phyloP scores from a whole-genome alignment of 2,797 vertebrate genomes.

The Steatocranus sp. region DNA sequence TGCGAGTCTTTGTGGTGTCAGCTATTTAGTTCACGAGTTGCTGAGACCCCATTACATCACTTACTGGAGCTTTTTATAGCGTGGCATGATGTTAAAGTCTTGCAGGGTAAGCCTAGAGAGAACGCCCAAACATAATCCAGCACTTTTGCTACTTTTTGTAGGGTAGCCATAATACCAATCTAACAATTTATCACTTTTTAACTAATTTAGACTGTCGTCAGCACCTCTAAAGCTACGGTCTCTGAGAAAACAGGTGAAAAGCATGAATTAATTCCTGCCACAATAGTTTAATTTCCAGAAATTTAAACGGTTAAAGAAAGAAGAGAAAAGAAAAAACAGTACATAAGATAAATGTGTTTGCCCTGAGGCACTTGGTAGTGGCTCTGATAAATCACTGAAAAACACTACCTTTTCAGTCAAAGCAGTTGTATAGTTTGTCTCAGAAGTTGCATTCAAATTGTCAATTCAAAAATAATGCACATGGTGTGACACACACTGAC shows the following conservation, averaged over 20 bases:
- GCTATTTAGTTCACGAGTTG: conserved; percentile 15
- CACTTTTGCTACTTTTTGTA: neutral
- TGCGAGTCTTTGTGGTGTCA: conserved; percentile 2
- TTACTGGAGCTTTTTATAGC: conserved; percentile 36
- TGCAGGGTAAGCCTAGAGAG: neutral
- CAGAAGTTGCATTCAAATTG: conserved; percentile 61
- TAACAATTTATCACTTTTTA: neutral
- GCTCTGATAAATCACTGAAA: conserved; percentile 50
- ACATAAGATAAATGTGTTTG: conserved; percentile 52
- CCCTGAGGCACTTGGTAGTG: conserved; percentile 71
- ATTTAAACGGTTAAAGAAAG: conserved; percentile 26
- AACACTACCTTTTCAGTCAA: conserved; percentile 40
- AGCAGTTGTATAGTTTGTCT: conserved; percentile 39
- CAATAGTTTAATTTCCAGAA: conserved; percentile 24
- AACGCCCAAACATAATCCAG: neutral
- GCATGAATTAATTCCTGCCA: conserved; percentile 8
- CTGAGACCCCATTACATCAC: conserved; percentile 39
- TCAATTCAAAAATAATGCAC: conserved; percentile 64
- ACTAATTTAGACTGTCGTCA: neutral
- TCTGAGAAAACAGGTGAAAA: conserved; percentile 11
- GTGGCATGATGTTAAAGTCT: neutral
- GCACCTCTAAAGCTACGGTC: neutral
- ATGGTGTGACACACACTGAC: conserved; percentile 48
- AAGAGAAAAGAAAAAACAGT: conserved; percentile 22
- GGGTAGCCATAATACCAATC: neutral